phyloP scores from a whole-genome alignment of 1,140 invertebrate species.

The Stratiolaelaps scimitus region DNA sequence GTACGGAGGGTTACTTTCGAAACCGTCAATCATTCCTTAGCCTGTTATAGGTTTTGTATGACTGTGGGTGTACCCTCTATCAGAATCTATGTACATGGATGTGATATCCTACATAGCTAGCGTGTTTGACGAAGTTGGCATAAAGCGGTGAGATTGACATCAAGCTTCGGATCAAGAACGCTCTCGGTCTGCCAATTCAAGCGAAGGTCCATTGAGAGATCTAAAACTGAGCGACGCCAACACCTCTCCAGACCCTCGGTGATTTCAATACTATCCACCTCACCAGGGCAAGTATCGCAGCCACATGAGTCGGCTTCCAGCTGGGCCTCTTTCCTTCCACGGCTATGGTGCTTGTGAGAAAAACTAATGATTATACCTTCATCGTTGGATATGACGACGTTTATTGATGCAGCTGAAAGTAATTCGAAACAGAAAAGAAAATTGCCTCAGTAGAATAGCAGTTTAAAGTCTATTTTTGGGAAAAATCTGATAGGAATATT shows the following conservation, averaged over 20 bases:
- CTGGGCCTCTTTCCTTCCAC: background rate
- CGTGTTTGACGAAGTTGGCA: too few species aligned
- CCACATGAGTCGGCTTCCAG: background rate
- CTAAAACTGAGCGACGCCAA: too few species aligned
- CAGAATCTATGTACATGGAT: too few species aligned
- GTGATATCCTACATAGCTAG: too few species aligned
- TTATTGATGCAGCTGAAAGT: background rate
- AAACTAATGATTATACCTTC: background rate
- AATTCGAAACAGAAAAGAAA: background rate
- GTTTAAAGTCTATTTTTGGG: background rate
- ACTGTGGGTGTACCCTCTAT: too few species aligned
- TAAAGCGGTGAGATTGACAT: background rate
- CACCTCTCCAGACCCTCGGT: too few species aligned
- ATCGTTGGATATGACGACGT: background rate
- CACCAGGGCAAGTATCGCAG: too few species aligned
- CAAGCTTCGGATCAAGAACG: background rate
- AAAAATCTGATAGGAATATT: background rate
- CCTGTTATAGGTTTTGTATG: too few species aligned
- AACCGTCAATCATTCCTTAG: too few species aligned
- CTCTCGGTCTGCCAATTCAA: background rate
- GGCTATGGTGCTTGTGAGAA: background rate
- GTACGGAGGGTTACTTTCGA: too few species aligned
- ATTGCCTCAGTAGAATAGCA: background rate
- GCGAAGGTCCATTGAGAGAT: background rate
- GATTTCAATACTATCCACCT: too few species aligned